Evolutionary conservation across 2,113 vertebrate genomes (phyloP), one percentile per base, ranked within the genome.

Genomic region (Vombatus ursinus): DNA sequence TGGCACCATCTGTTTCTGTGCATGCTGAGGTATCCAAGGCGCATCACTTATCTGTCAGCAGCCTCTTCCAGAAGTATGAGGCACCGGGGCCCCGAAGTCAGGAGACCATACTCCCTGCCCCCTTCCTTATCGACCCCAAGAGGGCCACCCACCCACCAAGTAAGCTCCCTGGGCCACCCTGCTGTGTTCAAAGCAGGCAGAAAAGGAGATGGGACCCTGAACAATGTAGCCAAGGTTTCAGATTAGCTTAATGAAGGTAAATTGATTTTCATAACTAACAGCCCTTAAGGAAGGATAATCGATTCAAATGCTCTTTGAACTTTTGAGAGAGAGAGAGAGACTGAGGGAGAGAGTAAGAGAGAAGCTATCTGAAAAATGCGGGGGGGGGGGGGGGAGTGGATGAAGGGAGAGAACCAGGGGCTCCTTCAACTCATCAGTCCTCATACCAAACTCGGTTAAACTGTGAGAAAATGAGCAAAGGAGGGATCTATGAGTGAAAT

Each of bases 401-500:
- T 44, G 57, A 28, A 47, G 0, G 48, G 51, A 52, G 52, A 52
- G 52, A 52, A 23, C 14, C 19, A 95, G 44, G 96, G 53, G 53
- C 5, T 94, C 68, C 54, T 3, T 93, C 31, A 91, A 92, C 61
- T 93, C 25, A 0, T 92, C 61, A 95, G 94, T 92, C 93, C 94
- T 49, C 5, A 89, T 93, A 92, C 19, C 24, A 50, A 96, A 97
- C 14, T 52, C 91, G 77, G 44, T 93, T 50, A 93, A 92, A 92
- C 89, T 93, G 95, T 14, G 52, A 91, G 94, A 95, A 97, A 90
- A 3, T 1, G 53, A 96, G 96, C 90, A 49, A 95, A 90, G 95
- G 24, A 95, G 7, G 47, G 90, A 97, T 50, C 84, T 95, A 0
- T 0, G 96, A 98, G 97, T 26, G 57, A 16, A 91, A 96, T 95